phyloP scores from a whole-genome alignment of 1,140 invertebrate species.

The Anastrepha obliqua region DNA sequence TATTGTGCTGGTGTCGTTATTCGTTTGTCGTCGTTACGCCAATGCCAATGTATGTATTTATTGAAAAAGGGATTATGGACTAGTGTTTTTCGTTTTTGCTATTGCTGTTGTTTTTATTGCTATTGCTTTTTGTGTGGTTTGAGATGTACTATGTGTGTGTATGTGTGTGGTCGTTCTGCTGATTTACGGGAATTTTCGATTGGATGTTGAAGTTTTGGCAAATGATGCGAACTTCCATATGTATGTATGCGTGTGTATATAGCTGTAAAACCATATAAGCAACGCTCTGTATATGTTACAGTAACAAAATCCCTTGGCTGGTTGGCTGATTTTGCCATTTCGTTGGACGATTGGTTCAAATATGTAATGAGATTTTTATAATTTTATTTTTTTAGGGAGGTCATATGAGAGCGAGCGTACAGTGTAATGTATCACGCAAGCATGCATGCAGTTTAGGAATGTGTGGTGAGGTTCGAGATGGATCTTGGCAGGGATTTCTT shows the following conservation, averaged over 20 bases:
- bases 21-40: neutral
- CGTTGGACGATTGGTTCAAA: conserved; percentile 32
- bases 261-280: neutral
- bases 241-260: neutral
- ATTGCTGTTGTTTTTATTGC: conserved; percentile 28
- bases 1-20: conserved; percentile 29
- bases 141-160: neutral
- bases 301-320: conserved; percentile 3
- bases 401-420: neutral
- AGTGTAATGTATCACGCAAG: no score
- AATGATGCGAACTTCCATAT: neutral
- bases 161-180: conserved; percentile 15
- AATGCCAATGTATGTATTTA: conserved; percentile 49
- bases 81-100: neutral
- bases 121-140: neutral
- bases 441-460: no score
- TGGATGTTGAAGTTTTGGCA: conserved; percentile 51
- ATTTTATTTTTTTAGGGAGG: neutral
- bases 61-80: conserved; percentile 39
- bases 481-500: no score
- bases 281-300: neutral
- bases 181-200: conserved; percentile 53
- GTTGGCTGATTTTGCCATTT: conserved; percentile 6
- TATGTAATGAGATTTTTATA: neutral
- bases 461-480: no score